Evolutionary conservation across 2,797 vertebrate species (phyloP), one percentile per base, ranked within the genome.

Genomic region (Neopelma chrysocephalum): DNA sequence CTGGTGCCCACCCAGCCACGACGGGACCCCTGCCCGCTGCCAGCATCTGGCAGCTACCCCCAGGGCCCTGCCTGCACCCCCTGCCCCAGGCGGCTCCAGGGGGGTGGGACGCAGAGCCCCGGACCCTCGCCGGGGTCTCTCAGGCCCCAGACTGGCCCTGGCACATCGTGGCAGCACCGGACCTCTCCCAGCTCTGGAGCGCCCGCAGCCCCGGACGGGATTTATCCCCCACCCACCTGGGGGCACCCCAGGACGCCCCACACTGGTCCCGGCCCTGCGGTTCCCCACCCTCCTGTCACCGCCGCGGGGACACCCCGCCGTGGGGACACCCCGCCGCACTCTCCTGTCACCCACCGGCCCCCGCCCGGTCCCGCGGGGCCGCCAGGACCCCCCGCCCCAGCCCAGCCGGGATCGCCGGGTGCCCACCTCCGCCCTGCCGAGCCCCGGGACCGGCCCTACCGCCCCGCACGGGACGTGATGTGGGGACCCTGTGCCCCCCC

Each of bases 11-110:
- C 29, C 14, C 58, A 38, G 95, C 54, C 23, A 78, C 2, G 5
- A 34, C 0, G 0, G 36, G 71, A 45, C 21, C 18, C 26, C 11
- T 23, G 5, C 15, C 15, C 15, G 4, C 77, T 47, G 32, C 27
- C 71, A 82, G 48, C 0, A 0, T 27, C 36, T 56, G 48, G 36
- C 34, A 20, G 64, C 62, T 69, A 56, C 15, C 56, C 22, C 42
- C 34, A 50, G 32, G 50, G 48, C 27, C 36, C 57, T 50, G 71
- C 56, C 48, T 56, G 79, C 29, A 64, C 32, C 23, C 43, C 32
- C 10, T 40, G 43, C 11, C 23, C 32, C 32, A 45, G 57, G 38
- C 36, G 45, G 72, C 43, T 45, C 57, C 2, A 1, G 32, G 43
- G 20, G 3, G 5, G n/a, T 18, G 12, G 43, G 51, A 90, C 0